Evolutionary conservation across 2,888 invertebrate genomes (phyloP).

Genomic region (Ormyrus nitidulus): DNA sequence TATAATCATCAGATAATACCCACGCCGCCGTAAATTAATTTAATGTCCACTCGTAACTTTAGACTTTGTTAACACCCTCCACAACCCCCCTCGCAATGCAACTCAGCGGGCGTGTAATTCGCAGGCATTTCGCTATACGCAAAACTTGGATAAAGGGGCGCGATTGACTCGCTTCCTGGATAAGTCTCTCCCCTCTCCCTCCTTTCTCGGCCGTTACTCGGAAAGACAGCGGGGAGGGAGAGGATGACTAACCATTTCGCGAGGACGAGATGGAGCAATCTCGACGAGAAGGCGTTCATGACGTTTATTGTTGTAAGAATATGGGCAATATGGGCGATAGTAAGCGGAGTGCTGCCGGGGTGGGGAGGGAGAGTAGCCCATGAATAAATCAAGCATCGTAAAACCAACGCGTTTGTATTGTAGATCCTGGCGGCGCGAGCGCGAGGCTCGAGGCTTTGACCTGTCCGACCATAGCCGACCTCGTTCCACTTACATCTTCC

Average conservation of each 20-base stretch:
- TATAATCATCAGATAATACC: constrained; percentile 33
- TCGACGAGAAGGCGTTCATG: constrained; percentile 51
- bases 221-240: not conserved
- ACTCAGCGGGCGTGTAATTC: not conserved
- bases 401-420: constrained; percentile 55
- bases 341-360: constrained; percentile 23
- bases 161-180: constrained; percentile 12
- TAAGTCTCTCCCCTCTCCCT: not conserved
- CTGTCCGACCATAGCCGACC: constrained; percentile 33
- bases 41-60: constrained; percentile 31
- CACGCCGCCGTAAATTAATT: constrained; percentile 30
- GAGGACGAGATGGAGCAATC: constrained; percentile 54
- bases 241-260: constrained; percentile 22
- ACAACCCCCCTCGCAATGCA: not conserved
- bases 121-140: constrained; percentile 10
- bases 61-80: constrained; percentile 19
- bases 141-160: constrained; percentile 4
- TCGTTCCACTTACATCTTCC: constrained; percentile 37
- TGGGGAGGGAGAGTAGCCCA: constrained; percentile 20
- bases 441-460: not conserved
- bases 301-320: constrained; percentile 59
- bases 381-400: constrained; percentile 61
- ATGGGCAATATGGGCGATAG: constrained; percentile 57
- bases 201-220: not conserved
- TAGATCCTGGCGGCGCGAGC: constrained; percentile 22